Percentiles rank a stretch among this genome's conserved stretches.
Evolutionary conservation across 2,888 invertebrate genomes (phyloP).

Genomic region (Ashinkailepas kermadecensis): DNA sequence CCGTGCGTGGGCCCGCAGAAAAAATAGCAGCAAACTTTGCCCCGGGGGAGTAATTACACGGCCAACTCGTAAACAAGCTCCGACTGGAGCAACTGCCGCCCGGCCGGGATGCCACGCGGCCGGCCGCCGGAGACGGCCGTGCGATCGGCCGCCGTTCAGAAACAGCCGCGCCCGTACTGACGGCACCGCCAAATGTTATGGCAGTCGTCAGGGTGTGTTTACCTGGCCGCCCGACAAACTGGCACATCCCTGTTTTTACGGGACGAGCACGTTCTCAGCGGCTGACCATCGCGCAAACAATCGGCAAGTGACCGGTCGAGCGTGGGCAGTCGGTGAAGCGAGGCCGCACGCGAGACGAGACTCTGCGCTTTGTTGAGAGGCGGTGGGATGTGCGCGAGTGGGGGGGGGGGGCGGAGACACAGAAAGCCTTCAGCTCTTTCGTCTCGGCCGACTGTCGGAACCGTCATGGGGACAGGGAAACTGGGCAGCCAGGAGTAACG

Average conservation of each 20-base stretch:
- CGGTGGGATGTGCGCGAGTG: not conserved
- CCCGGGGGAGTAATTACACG: not conserved
- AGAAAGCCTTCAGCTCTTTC: no score
- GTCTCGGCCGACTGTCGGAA: no score
- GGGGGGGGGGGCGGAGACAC: not conserved
- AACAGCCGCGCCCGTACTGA: no score
- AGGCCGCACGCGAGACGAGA: not conserved
- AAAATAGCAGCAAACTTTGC: not conserved
- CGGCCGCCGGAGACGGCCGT: no score
- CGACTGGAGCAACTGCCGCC: not conserved
- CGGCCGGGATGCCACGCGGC: no score
- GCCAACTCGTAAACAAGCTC: slow-evolving; percentile 2
- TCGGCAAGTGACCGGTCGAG: not conserved
- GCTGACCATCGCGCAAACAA: not conserved
- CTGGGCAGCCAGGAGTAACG: no score
- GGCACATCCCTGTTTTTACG: not conserved
- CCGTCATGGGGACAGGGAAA: no score
- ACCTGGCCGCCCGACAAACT: not conserved
- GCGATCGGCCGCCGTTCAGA: no score
- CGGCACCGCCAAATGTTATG: not conserved
- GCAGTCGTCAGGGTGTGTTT: not conserved
- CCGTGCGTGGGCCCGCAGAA: not conserved
- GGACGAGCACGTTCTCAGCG: not conserved
- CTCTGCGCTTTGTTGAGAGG: not conserved
- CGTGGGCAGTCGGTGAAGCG: not conserved